These are phyloP conservation scores for Amphibalanus amphitrite DNA, from an alignment of 1,140 invertebrate species.

Conservation along the genomic window DNA sequence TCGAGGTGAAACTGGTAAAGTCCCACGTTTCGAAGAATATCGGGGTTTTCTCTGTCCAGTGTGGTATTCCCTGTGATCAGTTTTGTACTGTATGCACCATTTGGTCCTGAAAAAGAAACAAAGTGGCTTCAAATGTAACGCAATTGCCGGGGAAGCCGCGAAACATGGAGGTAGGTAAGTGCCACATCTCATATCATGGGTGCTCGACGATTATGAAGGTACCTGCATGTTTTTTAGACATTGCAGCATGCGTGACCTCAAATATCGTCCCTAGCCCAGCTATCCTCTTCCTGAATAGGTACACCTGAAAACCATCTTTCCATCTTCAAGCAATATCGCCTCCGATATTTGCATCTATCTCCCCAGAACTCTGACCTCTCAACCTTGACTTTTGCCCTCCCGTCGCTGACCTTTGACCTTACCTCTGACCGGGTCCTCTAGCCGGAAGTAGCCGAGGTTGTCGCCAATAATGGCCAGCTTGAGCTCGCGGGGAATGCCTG, in stretches of 20 bases:
- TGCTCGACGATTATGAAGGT: too few species aligned
- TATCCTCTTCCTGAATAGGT: too few species aligned
- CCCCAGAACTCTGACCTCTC: neutral
- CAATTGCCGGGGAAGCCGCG: too few species aligned
- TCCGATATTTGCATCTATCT: too few species aligned
- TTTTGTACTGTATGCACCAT: constrained; percentile 20
- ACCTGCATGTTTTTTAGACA: too few species aligned
- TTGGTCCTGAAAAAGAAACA: neutral
- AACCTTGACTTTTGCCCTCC: constrained; percentile 14
- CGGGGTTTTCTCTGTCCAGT: constrained; percentile 51
- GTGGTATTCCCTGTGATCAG: constrained; percentile 43
- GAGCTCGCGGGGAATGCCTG: constrained; percentile 46
- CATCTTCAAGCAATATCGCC: too few species aligned
- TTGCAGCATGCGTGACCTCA: too few species aligned
- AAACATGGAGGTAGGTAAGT: too few species aligned
- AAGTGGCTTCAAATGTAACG: too few species aligned
- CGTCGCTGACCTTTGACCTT: constrained; percentile 17
- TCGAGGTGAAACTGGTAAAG: constrained; percentile 53
- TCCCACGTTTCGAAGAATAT: constrained; percentile 53
- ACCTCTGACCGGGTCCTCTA: constrained; percentile 18
- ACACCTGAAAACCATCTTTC: too few species aligned
- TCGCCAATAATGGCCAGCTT: constrained; percentile 39
- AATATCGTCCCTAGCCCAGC: too few species aligned
- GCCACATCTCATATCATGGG: too few species aligned
- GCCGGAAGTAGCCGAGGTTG: constrained; percentile 44